Percentiles rank a stretch among this genome's conserved stretches.
phyloP scores from a whole-genome alignment of 1,140 invertebrate species.

The Cotesia glomerata region DNA sequence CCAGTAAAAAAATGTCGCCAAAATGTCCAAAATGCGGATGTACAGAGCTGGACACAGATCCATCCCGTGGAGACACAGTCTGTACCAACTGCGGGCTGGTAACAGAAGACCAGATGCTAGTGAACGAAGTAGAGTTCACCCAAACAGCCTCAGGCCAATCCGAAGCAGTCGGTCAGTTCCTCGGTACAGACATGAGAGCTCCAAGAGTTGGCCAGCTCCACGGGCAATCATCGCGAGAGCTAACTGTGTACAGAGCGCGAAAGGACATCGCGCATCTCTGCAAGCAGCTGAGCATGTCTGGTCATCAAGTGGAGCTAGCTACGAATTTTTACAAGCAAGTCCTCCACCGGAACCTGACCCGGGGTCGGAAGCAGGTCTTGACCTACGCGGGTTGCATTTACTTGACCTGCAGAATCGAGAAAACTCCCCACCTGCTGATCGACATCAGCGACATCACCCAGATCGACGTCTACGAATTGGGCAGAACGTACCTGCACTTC shows the following conservation, averaged over 20 bases:
- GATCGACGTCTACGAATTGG: conserved; percentile 95
- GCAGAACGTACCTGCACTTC: conserved; percentile 88
- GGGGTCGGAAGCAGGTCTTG: conserved; percentile 87
- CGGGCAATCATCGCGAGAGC: conserved; percentile 86
- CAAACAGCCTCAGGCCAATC: conserved; percentile 88
- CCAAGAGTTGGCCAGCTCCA: conserved; percentile 80
- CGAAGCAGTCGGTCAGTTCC: conserved; percentile 92
- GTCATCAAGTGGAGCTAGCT: conserved; percentile 91
- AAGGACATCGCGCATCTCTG: conserved; percentile 80
- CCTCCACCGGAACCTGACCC: conserved; percentile 81
- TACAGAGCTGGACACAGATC: conserved; percentile 91
- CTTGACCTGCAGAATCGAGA: conserved; percentile 93
- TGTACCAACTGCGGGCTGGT: conserved; percentile 96
- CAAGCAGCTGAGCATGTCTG: conserved; percentile 81
- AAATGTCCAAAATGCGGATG: conserved; percentile 93
- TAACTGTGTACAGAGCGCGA: conserved; percentile 88
- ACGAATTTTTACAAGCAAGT: conserved; percentile 98
- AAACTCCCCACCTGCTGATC: conserved; percentile 91
- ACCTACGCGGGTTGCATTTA: conserved; percentile 98
- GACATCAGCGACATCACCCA: conserved; percentile 97
- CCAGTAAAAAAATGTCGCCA: conserved; percentile 48
- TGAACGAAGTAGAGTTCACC: conserved; percentile 94
- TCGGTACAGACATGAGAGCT: conserved; percentile 85
- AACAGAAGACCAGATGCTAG: conserved; percentile 94
- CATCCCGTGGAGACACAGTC: conserved; percentile 90